Conservation (phyloP, 2,888 invertebrate genomes). For the Caenorhabditis macrosperma region DNA sequence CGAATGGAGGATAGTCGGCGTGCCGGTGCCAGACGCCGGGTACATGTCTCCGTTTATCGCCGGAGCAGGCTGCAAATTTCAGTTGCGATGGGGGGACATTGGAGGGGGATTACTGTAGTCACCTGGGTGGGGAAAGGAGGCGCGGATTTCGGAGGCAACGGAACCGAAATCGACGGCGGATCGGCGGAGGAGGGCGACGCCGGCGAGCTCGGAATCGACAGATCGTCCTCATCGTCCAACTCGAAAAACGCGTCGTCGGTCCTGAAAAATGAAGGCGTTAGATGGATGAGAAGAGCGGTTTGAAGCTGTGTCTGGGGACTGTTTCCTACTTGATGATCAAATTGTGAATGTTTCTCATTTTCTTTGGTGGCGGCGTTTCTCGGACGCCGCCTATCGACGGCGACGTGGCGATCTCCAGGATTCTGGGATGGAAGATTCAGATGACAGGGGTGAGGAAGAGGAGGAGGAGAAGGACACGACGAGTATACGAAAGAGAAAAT, state of each 20-base stretch:
- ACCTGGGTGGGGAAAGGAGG: conserved; percentile 50
- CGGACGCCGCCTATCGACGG: conserved; percentile 23
- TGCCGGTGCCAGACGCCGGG: conserved; percentile 24
- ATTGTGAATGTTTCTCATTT: conserved; percentile 69
- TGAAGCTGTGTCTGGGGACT: not conserved
- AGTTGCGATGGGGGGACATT: not conserved
- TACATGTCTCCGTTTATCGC: conserved; percentile 31
- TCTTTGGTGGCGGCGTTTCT: conserved; percentile 35
- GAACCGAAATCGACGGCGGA: conserved; percentile 48
- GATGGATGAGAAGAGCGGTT: not conserved
- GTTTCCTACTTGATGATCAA: conserved; percentile 62
- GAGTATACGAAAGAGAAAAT: not conserved
- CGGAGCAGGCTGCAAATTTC: conserved; percentile 26
- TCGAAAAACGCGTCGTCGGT: conserved; percentile 76
- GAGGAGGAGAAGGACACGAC: conserved; percentile 1
- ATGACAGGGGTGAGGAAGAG: conserved; percentile 2
- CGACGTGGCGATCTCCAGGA: conserved; percentile 45
- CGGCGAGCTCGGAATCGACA: conserved; percentile 37
- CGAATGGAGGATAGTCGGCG: conserved; percentile 35
- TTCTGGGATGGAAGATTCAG: conserved; percentile 13
- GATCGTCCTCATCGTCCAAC: conserved; percentile 73
- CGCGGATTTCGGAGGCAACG: conserved; percentile 56
- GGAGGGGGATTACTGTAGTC: not conserved
- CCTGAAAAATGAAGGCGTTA: conserved; percentile 64
- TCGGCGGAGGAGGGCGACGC: conserved; percentile 34